These are phyloP conservation scores for Paramuricea clavata DNA, from an alignment of 92 coral and sea anemone species.

Conservation along the genomic window DNA sequence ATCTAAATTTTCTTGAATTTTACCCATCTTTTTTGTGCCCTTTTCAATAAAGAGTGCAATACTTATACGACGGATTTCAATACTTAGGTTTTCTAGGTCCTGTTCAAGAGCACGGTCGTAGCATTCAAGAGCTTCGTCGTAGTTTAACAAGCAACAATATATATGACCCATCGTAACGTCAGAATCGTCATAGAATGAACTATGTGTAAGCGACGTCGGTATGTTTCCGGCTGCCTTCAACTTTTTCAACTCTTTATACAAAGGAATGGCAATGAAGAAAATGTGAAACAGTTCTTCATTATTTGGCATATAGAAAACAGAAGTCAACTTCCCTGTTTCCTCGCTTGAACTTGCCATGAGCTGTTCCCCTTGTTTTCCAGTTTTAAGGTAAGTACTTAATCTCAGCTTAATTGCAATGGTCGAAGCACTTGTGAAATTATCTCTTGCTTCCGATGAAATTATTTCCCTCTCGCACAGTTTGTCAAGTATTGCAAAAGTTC, in stretches of 20 bases:
- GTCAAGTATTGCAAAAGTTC: constrained; percentile 3
- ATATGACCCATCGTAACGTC: constrained; percentile 9
- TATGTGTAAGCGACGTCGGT: not conserved
- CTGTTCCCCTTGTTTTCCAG: constrained; percentile 31
- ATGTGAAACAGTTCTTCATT: constrained; percentile 39
- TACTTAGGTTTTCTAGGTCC: not conserved
- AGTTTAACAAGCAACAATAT: constrained; percentile 9
- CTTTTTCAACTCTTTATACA: constrained; percentile 3
- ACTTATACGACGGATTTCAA: not conserved
- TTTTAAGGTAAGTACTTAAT: constrained; percentile 30
- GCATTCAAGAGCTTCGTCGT: not conserved
- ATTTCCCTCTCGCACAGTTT: not conserved
- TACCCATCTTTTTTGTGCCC: not conserved
- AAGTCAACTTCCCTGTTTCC: not conserved
- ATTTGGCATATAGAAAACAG: constrained; percentile 3
- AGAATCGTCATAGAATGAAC: constrained; percentile 21
- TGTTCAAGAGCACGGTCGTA: not conserved
- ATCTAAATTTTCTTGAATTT: not conserved
- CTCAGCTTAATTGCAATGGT: constrained; percentile 13
- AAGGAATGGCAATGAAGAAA: constrained; percentile 34
- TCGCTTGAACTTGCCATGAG: not conserved
- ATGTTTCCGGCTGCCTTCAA: not conserved
- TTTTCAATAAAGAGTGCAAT: not conserved
- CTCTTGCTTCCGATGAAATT: not conserved
- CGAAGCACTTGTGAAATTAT: constrained; percentile 24